phyloP scores from a whole-genome alignment of 2,888 invertebrate species.

The Phorcus lineatus region DNA sequence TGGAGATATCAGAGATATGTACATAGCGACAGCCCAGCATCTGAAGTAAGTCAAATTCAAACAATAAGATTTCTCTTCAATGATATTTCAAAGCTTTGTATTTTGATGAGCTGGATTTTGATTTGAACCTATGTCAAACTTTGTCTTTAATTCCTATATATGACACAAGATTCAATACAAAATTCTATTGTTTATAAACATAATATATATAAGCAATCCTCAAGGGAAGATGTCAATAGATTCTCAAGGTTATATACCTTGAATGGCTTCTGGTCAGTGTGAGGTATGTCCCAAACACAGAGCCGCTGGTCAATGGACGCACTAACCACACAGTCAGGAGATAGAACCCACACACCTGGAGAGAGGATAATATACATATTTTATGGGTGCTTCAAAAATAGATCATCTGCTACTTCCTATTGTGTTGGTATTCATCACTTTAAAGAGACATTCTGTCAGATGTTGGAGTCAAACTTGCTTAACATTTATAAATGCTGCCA shows the following conservation, averaged over 20 bases:
- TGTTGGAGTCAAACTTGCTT: no score
- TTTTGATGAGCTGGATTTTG: no score
- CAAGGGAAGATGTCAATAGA: no score
- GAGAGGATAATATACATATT: slow-evolving; percentile 1
- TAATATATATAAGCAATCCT: no score
- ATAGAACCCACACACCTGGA: slow-evolving; percentile 55
- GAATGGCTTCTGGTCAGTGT: neutral
- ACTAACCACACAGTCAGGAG: slow-evolving; percentile 43
- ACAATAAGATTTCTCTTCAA: no score
- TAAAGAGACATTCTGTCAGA: no score
- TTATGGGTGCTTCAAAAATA: neutral
- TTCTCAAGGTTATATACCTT: slow-evolving; percentile 23
- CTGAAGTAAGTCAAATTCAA: neutral
- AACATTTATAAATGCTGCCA: no score
- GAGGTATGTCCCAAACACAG: slow-evolving; percentile 52
- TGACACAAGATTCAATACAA: no score
- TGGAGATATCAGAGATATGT: slow-evolving; percentile 59
- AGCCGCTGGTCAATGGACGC: slow-evolving; percentile 66
- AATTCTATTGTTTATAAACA: no score
- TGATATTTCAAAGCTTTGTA: no score
- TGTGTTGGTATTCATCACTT: neutral
- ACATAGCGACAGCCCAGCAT: slow-evolving; percentile 51
- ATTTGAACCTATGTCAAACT: no score
- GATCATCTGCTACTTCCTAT: neutral
- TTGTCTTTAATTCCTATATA: no score